Base-by-base conservation (phyloP, 2,888 invertebrate genomes). In the Pachymerium ferrugineum region DNA sequence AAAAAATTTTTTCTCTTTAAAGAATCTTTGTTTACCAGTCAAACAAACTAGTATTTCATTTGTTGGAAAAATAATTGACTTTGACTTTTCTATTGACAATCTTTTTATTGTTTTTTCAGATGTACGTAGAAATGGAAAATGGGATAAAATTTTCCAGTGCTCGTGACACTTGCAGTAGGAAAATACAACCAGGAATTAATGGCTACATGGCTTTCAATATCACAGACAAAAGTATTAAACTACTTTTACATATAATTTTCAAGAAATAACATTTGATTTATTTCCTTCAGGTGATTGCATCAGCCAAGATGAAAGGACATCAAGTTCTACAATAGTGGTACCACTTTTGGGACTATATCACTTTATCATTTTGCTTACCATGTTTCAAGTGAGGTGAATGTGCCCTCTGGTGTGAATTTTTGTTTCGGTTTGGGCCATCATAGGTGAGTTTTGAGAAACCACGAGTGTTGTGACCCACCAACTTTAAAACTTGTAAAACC, bases 201-300 rank as follows among this genome's bases (percentile, higher is more conserved):
- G 87, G 87, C 31, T 85, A 87, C 80, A 84, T 89, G 75, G 87
- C 89, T 78, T 89, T 90, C 82, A 89, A 90, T 80, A 89, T 90
- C 75, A 87, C 88, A 77, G 69, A 69, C 69, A 69, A 30, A 31
- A 69, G 33, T 69, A 69, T 29, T n/a, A 67, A 67, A 22, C 12
- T 19, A 10, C 12, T 29, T 31, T 69, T 30, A 69, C 33, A 35
- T 35, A 35, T 14, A 35, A 14, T 35, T n/a, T n/a, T n/a, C n/a
- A 38, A 3, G 1, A 28, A 62, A 62, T 62, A 62, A 62, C 28
- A 28, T 25, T 25, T n/a, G 1, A 28, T 62, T 62, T 62, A 62
- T 6, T 62, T 25, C 22, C 22, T 28, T 10, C 62, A 62, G 62
- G 62, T 62, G 62, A 62, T 62, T 62, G 62, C 62, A 62, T 62